Evolutionary conservation across 2,888 invertebrate genomes (phyloP).

Genomic region (Tetropium fuscum): DNA sequence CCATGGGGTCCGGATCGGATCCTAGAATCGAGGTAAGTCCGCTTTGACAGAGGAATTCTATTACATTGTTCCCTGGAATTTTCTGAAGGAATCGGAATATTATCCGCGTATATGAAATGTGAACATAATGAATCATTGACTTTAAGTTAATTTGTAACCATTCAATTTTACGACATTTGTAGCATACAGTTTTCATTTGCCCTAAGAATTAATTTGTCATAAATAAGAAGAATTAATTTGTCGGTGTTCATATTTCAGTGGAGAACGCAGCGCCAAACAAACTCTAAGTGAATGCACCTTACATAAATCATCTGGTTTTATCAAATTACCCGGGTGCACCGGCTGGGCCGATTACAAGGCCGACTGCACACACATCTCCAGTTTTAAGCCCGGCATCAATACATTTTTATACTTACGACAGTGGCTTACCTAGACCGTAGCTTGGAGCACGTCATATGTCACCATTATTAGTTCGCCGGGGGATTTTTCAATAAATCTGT

Average conservation of each 20-base stretch:
- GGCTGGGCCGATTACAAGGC: constrained; percentile 55
- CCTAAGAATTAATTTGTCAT: too few species aligned
- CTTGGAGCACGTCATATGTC: constrained; percentile 52
- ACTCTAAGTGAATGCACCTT: constrained; percentile 42
- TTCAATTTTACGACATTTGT: too few species aligned
- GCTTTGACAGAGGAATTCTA: too few species aligned
- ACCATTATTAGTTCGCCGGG: constrained; percentile 52
- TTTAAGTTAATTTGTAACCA: too few species aligned
- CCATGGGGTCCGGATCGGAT: too few species aligned
- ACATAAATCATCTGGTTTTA: constrained; percentile 59
- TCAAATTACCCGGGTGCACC: constrained; percentile 56
- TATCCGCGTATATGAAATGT: too few species aligned
- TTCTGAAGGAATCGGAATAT: too few species aligned
- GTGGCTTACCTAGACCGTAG: constrained; percentile 42
- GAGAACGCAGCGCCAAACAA: neutral
- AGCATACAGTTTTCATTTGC: too few species aligned
- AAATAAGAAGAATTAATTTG: too few species aligned
- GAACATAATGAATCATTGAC: too few species aligned
- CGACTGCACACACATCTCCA: constrained; percentile 46
- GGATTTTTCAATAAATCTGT: constrained; percentile 55
- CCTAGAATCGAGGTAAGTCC: too few species aligned
- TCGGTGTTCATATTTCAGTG: constrained; percentile 13
- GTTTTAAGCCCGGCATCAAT: constrained; percentile 39
- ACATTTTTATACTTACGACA: constrained; percentile 41
- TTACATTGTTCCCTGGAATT: too few species aligned